phyloP scores from a whole-genome alignment of 2,797 vertebrate species.

The Sorex maritimensis region DNA sequence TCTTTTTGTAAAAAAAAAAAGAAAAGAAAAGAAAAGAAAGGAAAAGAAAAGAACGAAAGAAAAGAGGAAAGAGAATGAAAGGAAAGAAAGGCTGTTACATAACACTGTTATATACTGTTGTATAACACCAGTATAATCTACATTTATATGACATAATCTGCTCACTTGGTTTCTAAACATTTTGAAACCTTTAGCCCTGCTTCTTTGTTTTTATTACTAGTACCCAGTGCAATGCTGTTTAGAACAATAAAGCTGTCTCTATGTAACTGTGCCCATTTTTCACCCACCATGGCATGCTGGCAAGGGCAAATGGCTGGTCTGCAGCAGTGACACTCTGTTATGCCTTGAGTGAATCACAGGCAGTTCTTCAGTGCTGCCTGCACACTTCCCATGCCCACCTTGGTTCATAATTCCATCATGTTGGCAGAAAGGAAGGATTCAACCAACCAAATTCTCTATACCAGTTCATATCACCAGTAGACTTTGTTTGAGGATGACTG shows the following conservation, averaged over 20 bases:
- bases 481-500: neutral
- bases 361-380: neutral
- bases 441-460: neutral
- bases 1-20: too few species aligned
- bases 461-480: neutral
- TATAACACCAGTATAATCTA: neutral
- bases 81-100: too few species aligned
- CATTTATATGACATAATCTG: conserved; percentile 49
- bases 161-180: conserved; percentile 35
- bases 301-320: neutral
- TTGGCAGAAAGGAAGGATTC: neutral
- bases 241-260: conserved; percentile 1
- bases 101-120: neutral
- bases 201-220: conserved; percentile 2
- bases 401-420: neutral
- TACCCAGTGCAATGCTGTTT: neutral
- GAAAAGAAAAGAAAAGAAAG: too few species aligned
- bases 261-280: neutral
- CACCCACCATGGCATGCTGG: neutral
- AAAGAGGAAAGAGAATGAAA: too few species aligned
- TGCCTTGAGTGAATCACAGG: neutral
- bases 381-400: neutral
- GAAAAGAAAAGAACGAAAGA: too few species aligned
- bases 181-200: neutral
- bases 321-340: neutral